Percentiles rank a stretch among this genome's conserved stretches.
These are phyloP conservation scores for Nannoperca australis DNA, from an alignment of 2,797 vertebrate genomes.

Conservation along the genomic window DNA sequence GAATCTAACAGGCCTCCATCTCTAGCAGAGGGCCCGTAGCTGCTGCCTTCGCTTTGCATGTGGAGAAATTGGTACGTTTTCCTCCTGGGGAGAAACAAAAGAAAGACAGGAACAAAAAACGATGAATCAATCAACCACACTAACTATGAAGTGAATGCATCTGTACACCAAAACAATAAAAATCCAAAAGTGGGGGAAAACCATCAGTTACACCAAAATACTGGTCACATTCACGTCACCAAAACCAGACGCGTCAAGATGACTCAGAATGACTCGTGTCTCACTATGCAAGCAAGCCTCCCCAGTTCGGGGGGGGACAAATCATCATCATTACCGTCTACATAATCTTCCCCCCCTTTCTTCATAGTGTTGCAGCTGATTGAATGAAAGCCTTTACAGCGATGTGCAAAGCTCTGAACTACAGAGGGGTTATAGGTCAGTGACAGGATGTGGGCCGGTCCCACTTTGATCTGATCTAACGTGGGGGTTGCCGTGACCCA, in stretches of 20 bases:
- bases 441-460: slow-evolving; percentile 78
- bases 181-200: not conserved
- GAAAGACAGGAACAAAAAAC: slow-evolving; percentile 7
- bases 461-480: slow-evolving; percentile 73
- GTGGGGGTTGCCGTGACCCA: slow-evolving; percentile 77
- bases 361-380: slow-evolving; percentile 37
- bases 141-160: slow-evolving; percentile 19
- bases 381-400: slow-evolving; percentile 47
- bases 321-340: slow-evolving; percentile 35
- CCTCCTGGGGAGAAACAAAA: slow-evolving; percentile 85
- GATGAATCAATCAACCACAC: not conserved
- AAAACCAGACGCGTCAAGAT: slow-evolving; percentile 45
- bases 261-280: slow-evolving; percentile 61
- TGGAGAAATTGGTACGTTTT: slow-evolving; percentile 94
- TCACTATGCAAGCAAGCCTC: slow-evolving; percentile 44
- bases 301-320: slow-evolving; percentile 12
- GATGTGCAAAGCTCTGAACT: slow-evolving; percentile 52
- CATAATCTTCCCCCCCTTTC: not conserved
- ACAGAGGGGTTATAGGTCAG: slow-evolving; percentile 74
- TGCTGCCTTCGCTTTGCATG: slow-evolving; percentile 96
- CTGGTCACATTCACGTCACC: slow-evolving; percentile 36
- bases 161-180: slow-evolving; percentile 13
- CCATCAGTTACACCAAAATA: slow-evolving; percentile 34
- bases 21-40: slow-evolving; percentile 95
- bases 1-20: slow-evolving; percentile 98